These are phyloP conservation scores for Antedon mediterranea DNA, from an alignment of 53 echinoderm and acorn worm genomes.

Conservation along the genomic window DNA sequence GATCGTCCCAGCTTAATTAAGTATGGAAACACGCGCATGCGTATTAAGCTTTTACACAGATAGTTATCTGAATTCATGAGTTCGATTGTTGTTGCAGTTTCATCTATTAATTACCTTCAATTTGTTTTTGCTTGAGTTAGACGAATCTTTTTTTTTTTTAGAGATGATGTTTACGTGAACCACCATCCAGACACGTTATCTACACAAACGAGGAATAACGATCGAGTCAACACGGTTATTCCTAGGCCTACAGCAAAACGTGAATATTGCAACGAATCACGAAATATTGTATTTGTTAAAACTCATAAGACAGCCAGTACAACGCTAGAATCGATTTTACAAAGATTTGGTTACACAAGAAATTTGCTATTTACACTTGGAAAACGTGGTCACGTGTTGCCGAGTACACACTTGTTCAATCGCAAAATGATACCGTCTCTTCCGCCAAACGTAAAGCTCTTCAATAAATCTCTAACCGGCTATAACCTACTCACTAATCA, in stretches of 20 bases:
- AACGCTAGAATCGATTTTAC: background rate
- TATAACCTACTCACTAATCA: background rate
- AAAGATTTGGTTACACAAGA: background rate
- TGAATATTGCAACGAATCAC: background rate
- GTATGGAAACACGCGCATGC: too few species aligned
- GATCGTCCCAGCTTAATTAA: too few species aligned
- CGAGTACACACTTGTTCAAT: background rate
- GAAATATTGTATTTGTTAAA: background rate
- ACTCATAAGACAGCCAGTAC: background rate
- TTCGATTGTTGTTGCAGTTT: too few species aligned
- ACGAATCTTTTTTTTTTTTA: too few species aligned
- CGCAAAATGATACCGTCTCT: constrained; percentile 5
- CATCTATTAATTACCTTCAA: too few species aligned
- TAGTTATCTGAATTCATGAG: too few species aligned
- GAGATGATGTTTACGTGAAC: too few species aligned
- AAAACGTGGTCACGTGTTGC: background rate
- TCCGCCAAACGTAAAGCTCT: background rate
- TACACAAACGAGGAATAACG: too few species aligned
- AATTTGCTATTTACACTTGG: background rate
- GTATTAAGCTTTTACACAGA: too few species aligned
- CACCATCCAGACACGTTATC: too few species aligned
- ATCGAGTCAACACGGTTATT: too few species aligned
- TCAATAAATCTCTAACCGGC: background rate
- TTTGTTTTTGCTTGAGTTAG: too few species aligned
- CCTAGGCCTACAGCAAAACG: background rate